Percentiles rank a stretch among this genome's conserved stretches.
These are phyloP conservation scores for Hydroisotoma schaefferi DNA, from an alignment of 2,888 invertebrate species.

Conservation along the genomic window DNA sequence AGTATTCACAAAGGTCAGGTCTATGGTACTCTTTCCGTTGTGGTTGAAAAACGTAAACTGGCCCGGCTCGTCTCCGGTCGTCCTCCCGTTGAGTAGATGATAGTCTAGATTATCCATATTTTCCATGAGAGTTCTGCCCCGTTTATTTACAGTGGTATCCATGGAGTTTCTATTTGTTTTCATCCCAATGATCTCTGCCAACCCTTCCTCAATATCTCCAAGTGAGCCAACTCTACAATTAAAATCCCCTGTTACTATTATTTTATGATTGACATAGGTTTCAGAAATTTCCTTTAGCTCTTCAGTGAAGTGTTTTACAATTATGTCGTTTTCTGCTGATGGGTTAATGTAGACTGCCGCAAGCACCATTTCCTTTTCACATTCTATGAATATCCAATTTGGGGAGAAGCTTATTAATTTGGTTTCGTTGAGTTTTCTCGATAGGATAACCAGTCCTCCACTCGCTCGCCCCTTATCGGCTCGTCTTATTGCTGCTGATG, in stretches of 20 bases:
- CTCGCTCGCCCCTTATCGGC: background rate
- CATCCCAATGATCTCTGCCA: background rate
- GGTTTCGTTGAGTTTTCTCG: background rate
- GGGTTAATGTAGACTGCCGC: background rate
- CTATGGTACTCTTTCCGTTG: background rate
- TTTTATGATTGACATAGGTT: background rate
- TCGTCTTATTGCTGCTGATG: background rate
- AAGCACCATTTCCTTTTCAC: background rate
- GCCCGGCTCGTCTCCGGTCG: background rate
- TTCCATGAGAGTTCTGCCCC: background rate
- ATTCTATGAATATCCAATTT: background rate
- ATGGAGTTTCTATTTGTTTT: background rate
- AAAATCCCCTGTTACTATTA: background rate
- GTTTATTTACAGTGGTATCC: background rate
- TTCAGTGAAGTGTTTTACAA: background rate
- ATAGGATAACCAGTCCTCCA: background rate
- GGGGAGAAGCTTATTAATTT: background rate
- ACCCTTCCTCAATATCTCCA: background rate
- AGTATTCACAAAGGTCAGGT: background rate
- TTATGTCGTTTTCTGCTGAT: background rate
- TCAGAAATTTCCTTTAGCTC: background rate
- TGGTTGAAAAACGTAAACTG: background rate
- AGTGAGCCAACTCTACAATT: background rate
- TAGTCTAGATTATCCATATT: background rate
- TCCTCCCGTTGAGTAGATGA: background rate